phyloP scores from a whole-genome alignment of 2,113 vertebrate genomes.

The Megatriorchis doriae region DNA sequence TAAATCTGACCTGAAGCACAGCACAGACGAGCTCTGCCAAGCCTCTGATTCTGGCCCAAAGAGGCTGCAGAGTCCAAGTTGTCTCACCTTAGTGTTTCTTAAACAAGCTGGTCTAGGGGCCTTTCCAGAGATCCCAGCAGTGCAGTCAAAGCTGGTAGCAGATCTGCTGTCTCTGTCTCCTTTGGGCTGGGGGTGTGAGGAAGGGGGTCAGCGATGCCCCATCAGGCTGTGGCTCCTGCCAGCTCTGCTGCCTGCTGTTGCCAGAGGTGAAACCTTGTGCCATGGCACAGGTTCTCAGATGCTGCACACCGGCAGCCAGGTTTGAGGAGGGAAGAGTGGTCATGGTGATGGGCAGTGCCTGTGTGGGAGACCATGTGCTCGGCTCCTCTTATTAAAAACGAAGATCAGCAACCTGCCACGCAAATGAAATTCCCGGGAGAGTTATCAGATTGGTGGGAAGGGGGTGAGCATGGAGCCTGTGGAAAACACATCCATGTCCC shows the following conservation, averaged over 20 bases:
- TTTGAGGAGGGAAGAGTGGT: not conserved
- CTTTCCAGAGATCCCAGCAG: not conserved
- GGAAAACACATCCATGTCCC: not conserved
- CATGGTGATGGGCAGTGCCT: not conserved
- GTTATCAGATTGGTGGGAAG: not conserved
- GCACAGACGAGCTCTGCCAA: not conserved
- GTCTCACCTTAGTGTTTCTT: not conserved
- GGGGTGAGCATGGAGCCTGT: not conserved
- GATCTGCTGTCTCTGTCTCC: not conserved
- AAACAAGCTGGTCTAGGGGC: not conserved
- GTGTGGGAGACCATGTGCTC: rapidly evolving
- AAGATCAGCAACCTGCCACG: not conserved
- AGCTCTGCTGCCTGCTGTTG: not conserved
- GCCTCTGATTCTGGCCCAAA: not conserved
- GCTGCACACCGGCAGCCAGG: not conserved
- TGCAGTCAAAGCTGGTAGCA: not conserved
- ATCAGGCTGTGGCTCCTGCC: not conserved
- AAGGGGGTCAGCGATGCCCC: not conserved
- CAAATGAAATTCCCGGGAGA: not conserved
- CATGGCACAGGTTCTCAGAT: not conserved
- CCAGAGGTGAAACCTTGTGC: not conserved
- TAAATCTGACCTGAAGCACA: not conserved
- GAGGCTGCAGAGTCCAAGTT: not conserved
- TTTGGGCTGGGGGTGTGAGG: not conserved
- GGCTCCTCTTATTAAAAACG: not conserved